phyloP scores from a whole-genome alignment of 2,797 vertebrate genomes.

The Urophycis tenuis region DNA sequence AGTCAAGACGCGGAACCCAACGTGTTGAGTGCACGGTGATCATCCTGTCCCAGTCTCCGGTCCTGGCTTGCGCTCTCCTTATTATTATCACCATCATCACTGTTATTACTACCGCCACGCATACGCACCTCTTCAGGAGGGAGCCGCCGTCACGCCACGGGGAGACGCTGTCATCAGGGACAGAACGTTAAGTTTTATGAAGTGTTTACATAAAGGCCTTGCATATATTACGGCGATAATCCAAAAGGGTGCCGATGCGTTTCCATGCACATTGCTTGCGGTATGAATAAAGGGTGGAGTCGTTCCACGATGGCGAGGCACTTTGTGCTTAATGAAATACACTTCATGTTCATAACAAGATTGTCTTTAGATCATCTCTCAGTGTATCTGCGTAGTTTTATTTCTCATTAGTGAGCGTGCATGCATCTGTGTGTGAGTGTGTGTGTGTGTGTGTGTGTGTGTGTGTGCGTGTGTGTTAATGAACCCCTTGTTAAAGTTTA shows the following conservation, averaged over 20 bases:
- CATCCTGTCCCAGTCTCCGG: background rate
- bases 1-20: background rate
- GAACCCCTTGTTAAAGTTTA: slow-evolving; percentile 64
- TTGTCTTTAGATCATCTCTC: background rate
- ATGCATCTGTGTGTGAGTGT: slow-evolving; percentile 8
- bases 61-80: background rate
- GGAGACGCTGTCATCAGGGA: background rate
- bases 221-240: background rate
- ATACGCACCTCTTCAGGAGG: background rate
- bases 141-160: background rate
- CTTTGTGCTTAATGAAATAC: background rate
- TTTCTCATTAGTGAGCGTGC: background rate
- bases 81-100: background rate
- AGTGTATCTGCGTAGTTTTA: background rate
- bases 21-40: background rate
- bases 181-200: background rate
- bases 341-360: background rate
- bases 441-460: slow-evolving; percentile 19
- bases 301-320: too few species aligned
- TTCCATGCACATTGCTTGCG: background rate
- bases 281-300: too few species aligned
- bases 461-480: slow-evolving; percentile 43
- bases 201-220: background rate
- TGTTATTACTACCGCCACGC: background rate
- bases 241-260: background rate